Evolutionary conservation across 2,888 invertebrate species (phyloP), one percentile per base, ranked within the genome.

Genomic region (Xestia xanthographa): DNA sequence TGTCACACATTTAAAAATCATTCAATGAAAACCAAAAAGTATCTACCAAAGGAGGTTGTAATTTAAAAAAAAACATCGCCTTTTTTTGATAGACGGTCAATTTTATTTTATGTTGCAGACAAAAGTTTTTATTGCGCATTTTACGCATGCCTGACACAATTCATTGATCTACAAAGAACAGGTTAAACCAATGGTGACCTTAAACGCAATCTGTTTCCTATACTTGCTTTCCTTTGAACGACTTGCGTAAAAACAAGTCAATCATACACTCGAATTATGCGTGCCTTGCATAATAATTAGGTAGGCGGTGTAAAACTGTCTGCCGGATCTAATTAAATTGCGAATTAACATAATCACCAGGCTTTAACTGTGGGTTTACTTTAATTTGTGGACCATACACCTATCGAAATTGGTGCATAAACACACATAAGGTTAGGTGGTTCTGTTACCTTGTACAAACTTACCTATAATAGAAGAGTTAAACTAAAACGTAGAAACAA

Each of bases 181-280:
- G 88, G 92, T 92, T 90, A 85, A 83, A 62, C 82, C 82, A 86
- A 88, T 89, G 77, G 76, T 83, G 92, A 92, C 93, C 93, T 93
- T 93, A 91, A 85, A 84, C 87, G 83, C 87, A 88, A 88, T 87
- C 84, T 53, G 88, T 91, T 92, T 92, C 92, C 93, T 93, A 92
- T 88, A 91, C 90, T 91, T 91, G 93, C 93, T 94, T 94, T 94
- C 93, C 89, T 83, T 76, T 72, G 38, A 71, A 53, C 83, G 79
- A 87, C 88, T 93, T 92, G 89, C 91, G 91, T 89, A 93, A 93
- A 90, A 78, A 76, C 81, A 86, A 71, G 87, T 77, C 77, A 87
- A 80, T 80, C 83, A 87, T 79, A 77, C 34, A 50, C n/a, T 50
- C 66, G 38, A 65, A 80, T 74, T 77, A 75, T 77, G 22, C 60